Evolutionary conservation across 92 coral and sea anemone genomes (phyloP).

Genomic region (Phenganax stokvisi): DNA sequence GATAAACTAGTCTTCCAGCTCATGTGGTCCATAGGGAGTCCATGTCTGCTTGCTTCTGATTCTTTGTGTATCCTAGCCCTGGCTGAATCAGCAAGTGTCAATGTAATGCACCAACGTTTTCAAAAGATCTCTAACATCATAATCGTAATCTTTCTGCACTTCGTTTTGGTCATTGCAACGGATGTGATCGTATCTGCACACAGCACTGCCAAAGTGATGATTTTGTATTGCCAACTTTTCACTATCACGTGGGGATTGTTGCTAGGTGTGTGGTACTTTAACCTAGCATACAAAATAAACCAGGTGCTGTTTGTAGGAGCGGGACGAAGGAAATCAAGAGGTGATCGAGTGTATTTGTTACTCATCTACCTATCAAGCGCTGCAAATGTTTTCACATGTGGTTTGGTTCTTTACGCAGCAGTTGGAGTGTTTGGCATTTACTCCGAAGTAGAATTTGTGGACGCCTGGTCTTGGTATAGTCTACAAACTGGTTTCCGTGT

Average conservation of each 20-base stretch:
- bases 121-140: conserved; percentile 57
- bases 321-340: conserved; percentile 63
- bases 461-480: conserved; percentile 86
- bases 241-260: conserved; percentile 68
- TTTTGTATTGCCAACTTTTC: conserved; percentile 78
- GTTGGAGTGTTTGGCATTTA: conserved; percentile 82
- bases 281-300: conserved; percentile 76
- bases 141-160: conserved; percentile 56
- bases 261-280: conserved; percentile 65
- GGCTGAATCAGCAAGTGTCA: conserved; percentile 62
- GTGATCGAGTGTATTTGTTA: conserved; percentile 60
- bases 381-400: conserved; percentile 62
- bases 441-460: conserved; percentile 67
- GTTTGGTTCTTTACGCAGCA: conserved; percentile 68
- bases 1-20: conserved; percentile 61
- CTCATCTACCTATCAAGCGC: conserved; percentile 77
- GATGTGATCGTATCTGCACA: conserved; percentile 68
- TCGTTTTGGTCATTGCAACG: conserved; percentile 60
- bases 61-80: conserved; percentile 87
- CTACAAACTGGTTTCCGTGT: conserved; percentile 68
- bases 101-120: conserved; percentile 65
- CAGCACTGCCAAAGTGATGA: conserved; percentile 83
- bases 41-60: conserved; percentile 88
- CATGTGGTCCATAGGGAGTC: conserved; percentile 91
- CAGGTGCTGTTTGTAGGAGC: conserved; percentile 55